Base-by-base conservation (phyloP, 2,113 vertebrate genomes). In the Cairina moschata region DNA sequence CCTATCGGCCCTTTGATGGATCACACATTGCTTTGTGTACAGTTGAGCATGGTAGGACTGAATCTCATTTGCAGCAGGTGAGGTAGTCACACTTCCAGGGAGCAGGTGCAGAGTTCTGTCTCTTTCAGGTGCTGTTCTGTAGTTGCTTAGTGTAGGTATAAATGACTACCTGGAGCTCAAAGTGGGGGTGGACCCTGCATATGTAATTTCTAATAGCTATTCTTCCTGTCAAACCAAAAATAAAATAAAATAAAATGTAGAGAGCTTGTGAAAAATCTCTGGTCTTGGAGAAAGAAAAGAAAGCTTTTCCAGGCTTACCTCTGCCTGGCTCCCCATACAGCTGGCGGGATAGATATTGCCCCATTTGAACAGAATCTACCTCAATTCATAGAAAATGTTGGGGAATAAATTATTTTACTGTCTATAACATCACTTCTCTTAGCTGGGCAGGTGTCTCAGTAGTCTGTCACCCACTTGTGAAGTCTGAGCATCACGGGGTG, bases 21-120 rank as follows among this genome's bases (percentile, higher is more conserved):
- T 88, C 50, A 34, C 25, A 52, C 52, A 21, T 16, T 1, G 3
- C 0, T 0, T 22, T 65, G 29, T 25, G 2, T 31, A 17, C n/a
- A 52, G 42, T 13, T 54, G 29, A 66, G 74, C 0, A 0, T 23
- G 34, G 31, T 25, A 14, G 56, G 44, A 42, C 32, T 84, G 34
- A 16, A 5, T 32, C 48, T 62, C 9, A 26, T 66, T 60, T 71
- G 29, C 22, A n/a, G 9, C 0, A 0, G 4, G 18, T 1, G 0
- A 36, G 76, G 25, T 42, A 8, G 50, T 1, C 38, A 13, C 36
- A 0, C 20, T 75, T 77, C 38, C 32, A 86, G 54, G 11, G 52
- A 66, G 34, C 23, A 23, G 20, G 63, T 36, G 22, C n/a, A 58
- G 84, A 25, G 18, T 52, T 63, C 66, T 94, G 36, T 36, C 60